Percentiles rank a stretch among this genome's conserved stretches.
phyloP scores from a whole-genome alignment of 2,113 vertebrate genomes.

The Triplophysa tibetana region DNA sequence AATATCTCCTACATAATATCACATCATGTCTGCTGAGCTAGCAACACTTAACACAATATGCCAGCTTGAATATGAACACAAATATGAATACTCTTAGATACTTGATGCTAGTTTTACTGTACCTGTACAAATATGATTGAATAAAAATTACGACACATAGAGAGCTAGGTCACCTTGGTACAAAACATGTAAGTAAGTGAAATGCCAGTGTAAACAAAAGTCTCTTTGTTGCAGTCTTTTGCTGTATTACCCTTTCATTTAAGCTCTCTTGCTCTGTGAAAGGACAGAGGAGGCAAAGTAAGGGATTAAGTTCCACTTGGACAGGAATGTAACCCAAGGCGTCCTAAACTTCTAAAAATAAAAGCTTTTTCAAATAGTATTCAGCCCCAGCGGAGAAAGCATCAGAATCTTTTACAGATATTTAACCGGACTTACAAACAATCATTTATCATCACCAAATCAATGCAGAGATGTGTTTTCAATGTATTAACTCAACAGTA shows the following conservation, averaged over 20 bases:
- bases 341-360: slow-evolving; percentile 14
- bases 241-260: not conserved
- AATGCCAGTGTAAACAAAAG: slow-evolving; percentile 23
- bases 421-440: not conserved
- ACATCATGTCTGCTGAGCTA: not conserved
- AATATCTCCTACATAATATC: slow-evolving; percentile 11
- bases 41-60: not conserved
- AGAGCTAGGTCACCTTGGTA: slow-evolving; percentile 21
- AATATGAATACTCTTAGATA: not conserved
- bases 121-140: not conserved
- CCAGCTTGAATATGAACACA: not conserved
- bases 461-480: not conserved
- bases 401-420: not conserved
- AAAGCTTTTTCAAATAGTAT: slow-evolving; percentile 20
- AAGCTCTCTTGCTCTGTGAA: slow-evolving; percentile 53
- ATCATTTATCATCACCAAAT: not conserved
- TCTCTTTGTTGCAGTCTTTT: slow-evolving; percentile 31
- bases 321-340: slow-evolving; percentile 22
- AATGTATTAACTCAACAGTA: not conserved
- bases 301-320: slow-evolving; percentile 41
- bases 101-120: not conserved
- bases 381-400: not conserved
- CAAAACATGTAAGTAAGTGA: not conserved
- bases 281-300: slow-evolving; percentile 54
- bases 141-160: not conserved